phyloP scores from a whole-genome alignment of 2,797 vertebrate species.

The Tokudaia muenninki region DNA sequence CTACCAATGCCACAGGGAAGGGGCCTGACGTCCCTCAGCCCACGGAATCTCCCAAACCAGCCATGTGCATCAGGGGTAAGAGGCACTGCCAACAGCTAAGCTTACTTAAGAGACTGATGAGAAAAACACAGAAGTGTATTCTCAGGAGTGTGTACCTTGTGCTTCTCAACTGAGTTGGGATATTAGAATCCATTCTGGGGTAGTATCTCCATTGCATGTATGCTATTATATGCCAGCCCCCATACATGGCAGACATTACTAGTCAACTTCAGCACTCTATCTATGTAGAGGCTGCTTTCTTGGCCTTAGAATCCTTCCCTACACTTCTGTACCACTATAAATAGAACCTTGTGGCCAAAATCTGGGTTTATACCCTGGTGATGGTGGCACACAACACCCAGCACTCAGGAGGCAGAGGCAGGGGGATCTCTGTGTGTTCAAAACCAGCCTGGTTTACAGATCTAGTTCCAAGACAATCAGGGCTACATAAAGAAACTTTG shows the following conservation, averaged over 20 bases:
- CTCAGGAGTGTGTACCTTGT: neutral
- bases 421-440: neutral
- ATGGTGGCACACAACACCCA: too few species aligned
- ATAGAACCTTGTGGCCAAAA: fast-evolving
- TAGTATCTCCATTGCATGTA: fast-evolving
- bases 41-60: neutral
- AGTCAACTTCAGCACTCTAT: fast-evolving
- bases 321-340: fast-evolving
- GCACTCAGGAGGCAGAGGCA: neutral
- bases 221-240: fast-evolving
- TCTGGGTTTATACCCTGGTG: neutral
- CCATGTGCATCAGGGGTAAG: neutral
- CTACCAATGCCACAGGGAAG: neutral
- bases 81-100: neutral
- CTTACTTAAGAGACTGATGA: neutral
- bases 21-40: neutral
- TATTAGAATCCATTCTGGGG: neutral
- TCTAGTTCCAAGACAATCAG: neutral
- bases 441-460: neutral
- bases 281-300: fast-evolving
- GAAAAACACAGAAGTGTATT: fast-evolving
- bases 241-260: neutral
- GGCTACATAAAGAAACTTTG: neutral
- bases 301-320: neutral
- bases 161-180: neutral